A percentile compares a stretch with the other conserved stretches of the same genome.
These are phyloP conservation scores for Lepidostoma basale DNA, from an alignment of 1,140 invertebrate genomes.

Conservation along the genomic window DNA sequence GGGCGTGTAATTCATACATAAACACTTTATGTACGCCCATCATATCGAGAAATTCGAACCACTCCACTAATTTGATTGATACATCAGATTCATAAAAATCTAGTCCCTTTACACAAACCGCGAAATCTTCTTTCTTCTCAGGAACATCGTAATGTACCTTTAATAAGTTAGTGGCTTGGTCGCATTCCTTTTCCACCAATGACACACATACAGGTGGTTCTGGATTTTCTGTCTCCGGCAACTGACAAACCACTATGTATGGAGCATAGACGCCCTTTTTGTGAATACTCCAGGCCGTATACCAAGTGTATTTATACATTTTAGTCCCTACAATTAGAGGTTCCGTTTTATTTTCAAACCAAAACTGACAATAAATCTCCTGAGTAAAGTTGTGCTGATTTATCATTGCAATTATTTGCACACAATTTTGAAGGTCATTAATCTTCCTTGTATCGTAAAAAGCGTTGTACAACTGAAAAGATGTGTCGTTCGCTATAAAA, in stretches of 20 bases:
- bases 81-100: slow-evolving; percentile 91
- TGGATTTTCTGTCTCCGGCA: slow-evolving; percentile 70
- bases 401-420: slow-evolving; percentile 88
- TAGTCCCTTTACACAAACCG: slow-evolving; percentile 92
- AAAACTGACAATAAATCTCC: slow-evolving; percentile 84
- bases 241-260: slow-evolving; percentile 85
- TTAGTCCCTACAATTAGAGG: slow-evolving; percentile 79
- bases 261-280: slow-evolving; percentile 89
- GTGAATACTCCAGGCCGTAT: slow-evolving; percentile 91
- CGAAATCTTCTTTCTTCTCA: slow-evolving; percentile 77
- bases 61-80: slow-evolving; percentile 88
- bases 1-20: slow-evolving; percentile 88
- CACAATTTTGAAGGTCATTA: slow-evolving; percentile 41
- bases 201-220: slow-evolving; percentile 84
- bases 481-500: not conserved
- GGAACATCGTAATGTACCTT: slow-evolving; percentile 81
- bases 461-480: slow-evolving; percentile 54
- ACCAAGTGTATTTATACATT: slow-evolving; percentile 94
- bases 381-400: slow-evolving; percentile 83
- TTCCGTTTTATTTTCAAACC: slow-evolving; percentile 83
- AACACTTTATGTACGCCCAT: slow-evolving; percentile 92
- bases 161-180: slow-evolving; percentile 85
- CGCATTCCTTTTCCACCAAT: slow-evolving; percentile 82
- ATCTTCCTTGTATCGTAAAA: slow-evolving; percentile 70
- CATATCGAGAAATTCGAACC: slow-evolving; percentile 88